Conservation (phyloP, 2,797 vertebrate genomes). For the Nannoperca australis region DNA sequence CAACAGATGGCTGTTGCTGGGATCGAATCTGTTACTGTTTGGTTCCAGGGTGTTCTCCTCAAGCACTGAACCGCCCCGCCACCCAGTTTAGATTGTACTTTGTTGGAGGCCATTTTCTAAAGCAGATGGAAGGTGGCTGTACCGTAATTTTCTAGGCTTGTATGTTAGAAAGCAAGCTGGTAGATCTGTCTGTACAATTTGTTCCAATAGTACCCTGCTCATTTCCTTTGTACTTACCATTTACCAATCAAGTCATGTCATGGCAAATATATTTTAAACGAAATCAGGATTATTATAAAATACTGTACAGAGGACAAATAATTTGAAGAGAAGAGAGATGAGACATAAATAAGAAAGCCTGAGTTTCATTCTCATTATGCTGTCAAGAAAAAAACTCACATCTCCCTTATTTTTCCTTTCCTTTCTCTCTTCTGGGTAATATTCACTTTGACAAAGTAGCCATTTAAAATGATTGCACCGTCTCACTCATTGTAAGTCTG, state of each 20-base stretch:
- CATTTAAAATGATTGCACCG: conserved; percentile 32
- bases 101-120: conserved; percentile 74
- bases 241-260: conserved; percentile 38
- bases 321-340: conserved; percentile 34
- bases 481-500: conserved; percentile 38
- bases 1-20: conserved; percentile 81
- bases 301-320: conserved; percentile 43
- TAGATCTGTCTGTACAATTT: conserved; percentile 54
- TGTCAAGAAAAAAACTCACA: conserved; percentile 8
- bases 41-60: conserved; percentile 79
- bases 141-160: conserved; percentile 59
- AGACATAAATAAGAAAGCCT: conserved; percentile 18
- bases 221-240: conserved; percentile 48
- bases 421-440: conserved; percentile 22
- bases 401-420: not conserved
- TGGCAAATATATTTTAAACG: conserved; percentile 39
- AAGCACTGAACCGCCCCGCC: conserved; percentile 62
- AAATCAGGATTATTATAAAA: conserved; percentile 36
- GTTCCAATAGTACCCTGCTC: conserved; percentile 41
- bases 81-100: conserved; percentile 69
- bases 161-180: conserved; percentile 38
- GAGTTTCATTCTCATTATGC: conserved; percentile 40
- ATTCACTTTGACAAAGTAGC: conserved; percentile 44
- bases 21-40: conserved; percentile 80
- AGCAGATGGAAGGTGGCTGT: conserved; percentile 76